These are phyloP conservation scores for Diabrotica virgifera DNA, from an alignment of 1,140 invertebrate species.

Conservation along the genomic window DNA sequence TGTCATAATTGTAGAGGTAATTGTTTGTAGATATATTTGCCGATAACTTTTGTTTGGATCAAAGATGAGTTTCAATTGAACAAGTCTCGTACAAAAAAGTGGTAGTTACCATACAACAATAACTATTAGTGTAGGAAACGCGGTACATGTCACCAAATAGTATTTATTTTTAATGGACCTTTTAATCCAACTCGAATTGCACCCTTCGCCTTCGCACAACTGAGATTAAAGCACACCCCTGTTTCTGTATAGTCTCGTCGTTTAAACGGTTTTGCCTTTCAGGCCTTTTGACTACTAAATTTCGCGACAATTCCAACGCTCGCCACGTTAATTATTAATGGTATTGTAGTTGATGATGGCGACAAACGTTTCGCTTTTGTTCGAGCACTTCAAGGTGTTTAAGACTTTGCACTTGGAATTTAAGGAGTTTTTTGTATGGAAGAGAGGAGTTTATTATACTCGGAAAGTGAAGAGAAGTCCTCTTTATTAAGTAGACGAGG, in stretches of 20 bases:
- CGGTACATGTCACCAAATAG: no score
- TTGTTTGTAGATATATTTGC: no score
- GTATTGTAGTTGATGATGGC: constrained; percentile 8
- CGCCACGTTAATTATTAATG: constrained; percentile 10
- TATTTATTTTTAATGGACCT: no score
- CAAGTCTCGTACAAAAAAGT: no score
- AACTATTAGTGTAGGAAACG: no score
- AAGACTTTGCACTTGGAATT: constrained; percentile 5
- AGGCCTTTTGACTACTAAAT: constrained; percentile 10
- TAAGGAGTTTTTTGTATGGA: neutral
- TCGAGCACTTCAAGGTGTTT: constrained; percentile 7
- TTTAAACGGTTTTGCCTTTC: constrained; percentile 5
- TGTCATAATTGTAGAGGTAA: no score
- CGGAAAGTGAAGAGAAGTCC: neutral
- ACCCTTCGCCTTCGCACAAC: no score
- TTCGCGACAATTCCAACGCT: constrained; percentile 13
- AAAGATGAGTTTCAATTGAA: no score
- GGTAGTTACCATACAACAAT: no score
- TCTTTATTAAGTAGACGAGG: neutral
- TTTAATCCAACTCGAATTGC: no score
- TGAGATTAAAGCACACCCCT: no score
- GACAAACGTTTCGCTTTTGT: constrained; percentile 12
- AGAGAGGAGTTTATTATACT: constrained; percentile 2
- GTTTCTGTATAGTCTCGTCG: neutral
- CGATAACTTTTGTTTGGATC: no score